A percentile compares a stretch with the other conserved stretches of the same genome.
phyloP scores from a whole-genome alignment of 2,113 vertebrate species.

The Smithornis capensis region DNA sequence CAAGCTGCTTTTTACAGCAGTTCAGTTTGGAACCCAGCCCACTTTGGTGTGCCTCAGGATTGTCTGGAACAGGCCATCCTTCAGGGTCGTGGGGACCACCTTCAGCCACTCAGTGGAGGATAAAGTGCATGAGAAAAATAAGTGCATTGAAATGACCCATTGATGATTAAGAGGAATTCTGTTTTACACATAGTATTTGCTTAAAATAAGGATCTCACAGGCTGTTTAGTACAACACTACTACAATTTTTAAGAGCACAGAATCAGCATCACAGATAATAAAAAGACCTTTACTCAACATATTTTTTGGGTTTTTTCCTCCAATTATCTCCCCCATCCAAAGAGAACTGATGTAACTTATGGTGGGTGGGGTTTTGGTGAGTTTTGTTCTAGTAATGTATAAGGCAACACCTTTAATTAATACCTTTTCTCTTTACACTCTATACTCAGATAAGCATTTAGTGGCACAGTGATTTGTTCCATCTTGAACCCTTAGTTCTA shows the following conservation, averaged over 20 bases:
- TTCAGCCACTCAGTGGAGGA: background rate
- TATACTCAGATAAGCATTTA: background rate
- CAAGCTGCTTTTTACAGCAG: slow-evolving; percentile 9
- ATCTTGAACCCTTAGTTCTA: background rate
- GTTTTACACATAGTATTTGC: background rate
- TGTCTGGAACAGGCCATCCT: background rate
- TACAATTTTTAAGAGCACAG: background rate
- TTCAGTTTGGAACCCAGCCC: background rate
- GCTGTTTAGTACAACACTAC: background rate
- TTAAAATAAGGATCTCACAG: background rate
- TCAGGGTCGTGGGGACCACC: background rate
- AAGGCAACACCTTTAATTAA: background rate
- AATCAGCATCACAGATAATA: background rate
- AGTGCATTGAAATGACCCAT: slow-evolving; percentile 37
- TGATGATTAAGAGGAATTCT: background rate
- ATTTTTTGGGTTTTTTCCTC: background rate
- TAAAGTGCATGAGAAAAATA: slow-evolving; percentile 48
- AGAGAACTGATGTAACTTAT: background rate
- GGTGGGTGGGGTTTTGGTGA: background rate
- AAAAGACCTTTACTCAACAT: background rate
- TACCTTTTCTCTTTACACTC: background rate
- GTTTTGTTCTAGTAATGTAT: background rate
- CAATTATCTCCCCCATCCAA: background rate
- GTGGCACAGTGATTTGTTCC: background rate
- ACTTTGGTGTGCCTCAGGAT: background rate